Conservation (phyloP, 2,797 vertebrate species). For the Argya squamiceps region DNA sequence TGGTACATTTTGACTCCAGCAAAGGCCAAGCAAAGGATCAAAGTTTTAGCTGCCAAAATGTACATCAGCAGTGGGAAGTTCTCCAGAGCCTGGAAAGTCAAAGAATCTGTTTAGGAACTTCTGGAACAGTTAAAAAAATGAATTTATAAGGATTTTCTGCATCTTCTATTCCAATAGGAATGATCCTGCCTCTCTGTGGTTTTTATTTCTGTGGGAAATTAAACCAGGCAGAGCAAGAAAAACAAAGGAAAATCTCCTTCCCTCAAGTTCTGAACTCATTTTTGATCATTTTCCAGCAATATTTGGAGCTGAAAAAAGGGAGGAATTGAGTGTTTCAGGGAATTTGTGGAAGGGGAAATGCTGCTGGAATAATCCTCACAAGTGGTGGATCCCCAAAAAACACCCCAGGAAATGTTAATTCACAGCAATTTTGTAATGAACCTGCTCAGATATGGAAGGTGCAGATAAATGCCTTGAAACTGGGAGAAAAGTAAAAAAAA, state of each 20-base stretch:
- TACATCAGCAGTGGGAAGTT: conserved; percentile 91
- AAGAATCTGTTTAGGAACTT: not conserved
- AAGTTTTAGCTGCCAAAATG: conserved; percentile 91
- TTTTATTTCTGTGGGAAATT: not conserved
- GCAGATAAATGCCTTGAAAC: not conserved
- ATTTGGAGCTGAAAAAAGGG: not conserved
- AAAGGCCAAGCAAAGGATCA: conserved; percentile 90
- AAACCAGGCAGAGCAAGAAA: not conserved
- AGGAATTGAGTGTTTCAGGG: not conserved
- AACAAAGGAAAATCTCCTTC: not conserved
- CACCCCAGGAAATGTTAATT: not conserved
- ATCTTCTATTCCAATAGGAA: not conserved
- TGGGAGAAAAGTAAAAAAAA: not conserved
- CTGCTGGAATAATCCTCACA: not conserved
- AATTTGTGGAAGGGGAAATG: not conserved
- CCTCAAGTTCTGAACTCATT: not conserved
- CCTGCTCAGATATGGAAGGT: not conserved
- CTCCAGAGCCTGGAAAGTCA: conserved; percentile 84
- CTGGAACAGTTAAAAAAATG: not conserved
- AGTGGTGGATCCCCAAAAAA: not conserved
- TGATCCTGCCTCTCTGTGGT: not conserved
- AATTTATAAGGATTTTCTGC: not conserved
- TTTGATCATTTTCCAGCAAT: not conserved
- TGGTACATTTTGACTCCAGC: conserved; percentile 92
- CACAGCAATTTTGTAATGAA: not conserved